Conservation (phyloP, 2,113 vertebrate species). For the Anser brachyrhynchus region DNA sequence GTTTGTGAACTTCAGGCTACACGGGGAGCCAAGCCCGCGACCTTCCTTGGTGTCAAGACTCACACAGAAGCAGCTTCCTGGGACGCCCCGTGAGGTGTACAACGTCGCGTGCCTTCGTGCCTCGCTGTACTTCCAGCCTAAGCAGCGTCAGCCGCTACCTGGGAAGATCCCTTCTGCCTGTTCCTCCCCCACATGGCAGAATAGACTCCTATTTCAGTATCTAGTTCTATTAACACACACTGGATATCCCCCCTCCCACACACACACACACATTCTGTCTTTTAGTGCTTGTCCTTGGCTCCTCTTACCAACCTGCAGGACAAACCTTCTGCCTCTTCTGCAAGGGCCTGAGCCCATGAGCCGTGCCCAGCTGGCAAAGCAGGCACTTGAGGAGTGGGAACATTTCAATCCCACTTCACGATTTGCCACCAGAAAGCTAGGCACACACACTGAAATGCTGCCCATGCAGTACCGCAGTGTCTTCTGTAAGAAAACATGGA, state of each 20-base stretch:
- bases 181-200: background rate
- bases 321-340: background rate
- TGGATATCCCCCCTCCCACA: background rate
- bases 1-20: background rate
- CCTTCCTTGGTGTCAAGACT: background rate
- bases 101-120: no score
- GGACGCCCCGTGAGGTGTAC: background rate
- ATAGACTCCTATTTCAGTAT: background rate
- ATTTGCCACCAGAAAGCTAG: constrained; percentile 41
- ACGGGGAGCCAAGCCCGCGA: accelerated
- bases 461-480: constrained; percentile 42
- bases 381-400: background rate
- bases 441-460: constrained; percentile 5
- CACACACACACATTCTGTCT: background rate
- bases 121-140: background rate
- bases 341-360: background rate
- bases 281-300: background rate
- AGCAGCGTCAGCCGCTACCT: background rate
- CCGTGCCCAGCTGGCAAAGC: background rate
- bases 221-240: background rate
- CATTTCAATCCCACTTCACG: constrained; percentile 36
- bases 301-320: background rate
- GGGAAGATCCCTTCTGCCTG: background rate
- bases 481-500: constrained; percentile 67
- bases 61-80: background rate